phyloP scores from a whole-genome alignment of 1,140 invertebrate species.

The Leguminivora glycinivorella region DNA sequence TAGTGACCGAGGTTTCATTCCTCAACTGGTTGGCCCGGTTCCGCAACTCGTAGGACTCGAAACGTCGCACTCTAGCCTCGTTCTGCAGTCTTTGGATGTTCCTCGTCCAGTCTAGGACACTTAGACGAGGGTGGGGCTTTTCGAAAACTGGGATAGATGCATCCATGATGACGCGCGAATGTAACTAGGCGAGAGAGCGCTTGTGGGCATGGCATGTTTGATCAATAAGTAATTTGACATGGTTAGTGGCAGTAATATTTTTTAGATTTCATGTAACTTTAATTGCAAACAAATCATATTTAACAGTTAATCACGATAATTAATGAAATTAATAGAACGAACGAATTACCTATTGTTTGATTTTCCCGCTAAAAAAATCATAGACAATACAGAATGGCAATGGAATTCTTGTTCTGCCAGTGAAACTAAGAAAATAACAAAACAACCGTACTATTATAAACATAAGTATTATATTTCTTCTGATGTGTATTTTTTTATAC shows the following conservation, averaged over 20 bases:
- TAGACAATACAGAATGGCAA: background rate
- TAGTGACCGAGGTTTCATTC: conserved; percentile 89
- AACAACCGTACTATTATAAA: background rate
- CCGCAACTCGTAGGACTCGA: conserved; percentile 84
- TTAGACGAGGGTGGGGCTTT: conserved; percentile 83
- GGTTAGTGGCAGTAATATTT: background rate
- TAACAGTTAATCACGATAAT: too few species aligned
- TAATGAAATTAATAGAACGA: too few species aligned
- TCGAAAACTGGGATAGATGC: conserved; percentile 80
- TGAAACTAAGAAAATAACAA: background rate
- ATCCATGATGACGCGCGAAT: conserved; percentile 47
- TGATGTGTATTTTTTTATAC: background rate
- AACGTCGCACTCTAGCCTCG: conserved; percentile 81
- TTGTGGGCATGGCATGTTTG: conserved; percentile 1
- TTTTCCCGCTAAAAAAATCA: conserved; percentile 5
- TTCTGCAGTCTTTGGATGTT: conserved; percentile 85
- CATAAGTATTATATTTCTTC: background rate
- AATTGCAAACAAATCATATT: background rate
- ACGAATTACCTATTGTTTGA: background rate
- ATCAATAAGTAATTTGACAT: conserved; percentile 1
- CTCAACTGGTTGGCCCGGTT: conserved; percentile 86
- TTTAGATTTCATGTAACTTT: background rate
- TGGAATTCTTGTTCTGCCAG: background rate
- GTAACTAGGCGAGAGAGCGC: background rate
- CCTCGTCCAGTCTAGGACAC: conserved; percentile 86